Conservation (phyloP, 2,797 vertebrate genomes). For the Enteromius unitaeniatus region DNA sequence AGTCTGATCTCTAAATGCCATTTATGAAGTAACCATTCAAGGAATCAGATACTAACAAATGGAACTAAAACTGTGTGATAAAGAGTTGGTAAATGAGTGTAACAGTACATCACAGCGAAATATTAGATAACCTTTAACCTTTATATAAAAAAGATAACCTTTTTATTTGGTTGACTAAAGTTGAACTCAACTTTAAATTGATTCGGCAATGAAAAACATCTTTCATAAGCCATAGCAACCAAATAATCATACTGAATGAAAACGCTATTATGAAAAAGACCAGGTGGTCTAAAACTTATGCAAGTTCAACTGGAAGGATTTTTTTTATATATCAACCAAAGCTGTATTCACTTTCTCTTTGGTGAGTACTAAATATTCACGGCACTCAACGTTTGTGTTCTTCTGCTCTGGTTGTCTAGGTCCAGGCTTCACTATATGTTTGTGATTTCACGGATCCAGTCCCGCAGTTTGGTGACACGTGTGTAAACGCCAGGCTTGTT, state of each 20-base stretch:
- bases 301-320: not conserved
- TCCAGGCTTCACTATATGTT: constrained; percentile 55
- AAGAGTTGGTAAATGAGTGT: constrained; percentile 9
- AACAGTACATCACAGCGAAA: not conserved
- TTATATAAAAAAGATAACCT: too few species aligned
- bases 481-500: constrained; percentile 83
- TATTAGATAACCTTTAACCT: too few species aligned
- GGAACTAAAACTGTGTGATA: not conserved
- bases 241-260: not conserved
- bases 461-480: constrained; percentile 75
- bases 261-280: not conserved
- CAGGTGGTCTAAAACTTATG: not conserved
- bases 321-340: not conserved
- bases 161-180: constrained; percentile 3
- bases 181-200: not conserved
- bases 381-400: not conserved
- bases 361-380: not conserved
- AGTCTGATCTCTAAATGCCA: not conserved
- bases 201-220: not conserved
- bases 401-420: constrained; percentile 32
- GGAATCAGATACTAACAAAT: not conserved
- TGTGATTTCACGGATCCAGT: constrained; percentile 73
- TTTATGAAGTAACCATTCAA: constrained; percentile 4
- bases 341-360: not conserved
- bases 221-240: constrained; percentile 8